Base-by-base conservation (phyloP, 1,140 invertebrate genomes). In the Plectrocnemia conspersa region DNA sequence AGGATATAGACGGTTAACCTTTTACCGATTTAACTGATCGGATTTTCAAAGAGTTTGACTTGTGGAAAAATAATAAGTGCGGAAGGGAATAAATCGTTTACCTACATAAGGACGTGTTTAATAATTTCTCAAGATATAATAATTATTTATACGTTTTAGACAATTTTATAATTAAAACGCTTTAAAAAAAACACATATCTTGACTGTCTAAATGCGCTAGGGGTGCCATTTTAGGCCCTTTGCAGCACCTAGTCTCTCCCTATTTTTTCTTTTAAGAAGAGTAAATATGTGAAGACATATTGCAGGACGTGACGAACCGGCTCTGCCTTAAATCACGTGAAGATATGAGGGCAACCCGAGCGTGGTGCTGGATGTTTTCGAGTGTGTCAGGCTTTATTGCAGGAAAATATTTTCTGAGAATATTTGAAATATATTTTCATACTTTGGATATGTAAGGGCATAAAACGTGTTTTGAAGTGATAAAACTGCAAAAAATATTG, bases 261-360 rank as follows among this genome's bases (percentile, higher is more conserved):
- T 54, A 24, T 33, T 36, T 50, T 19, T 11, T 52, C 52, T 55
- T 60, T 46, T 40, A 52, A 55, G 53, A 52, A 45, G 58, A 60
- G 58, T 56, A 60, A 60, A 60, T 60, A 60, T 60, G 58, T 60
- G 58, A 60, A 60, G 58, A 60, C 58, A 56, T 60, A 60, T 60
- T 56, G 49, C 53, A 53, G 44, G 44, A 60, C 58, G 58, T 60
- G 58, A 60, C 58, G 54, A 60, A 40, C 53, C 42, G 23, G 46
- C 53, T 18, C 18, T 48, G 45, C 40, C 44, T 36, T 56, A 56
- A 56, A 56, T 56, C 54, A 60, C 46, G 47, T 24, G n/a, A 29
- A 7, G 27, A 29, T 7, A 29, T 29, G 27, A n/a, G n/a, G 6
- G 6, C n/a, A n/a, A n/a, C 27, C 22, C n/a, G 4, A 42, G 40